phyloP scores from a whole-genome alignment of 2,888 invertebrate species.

The Hydriomena furcata region DNA sequence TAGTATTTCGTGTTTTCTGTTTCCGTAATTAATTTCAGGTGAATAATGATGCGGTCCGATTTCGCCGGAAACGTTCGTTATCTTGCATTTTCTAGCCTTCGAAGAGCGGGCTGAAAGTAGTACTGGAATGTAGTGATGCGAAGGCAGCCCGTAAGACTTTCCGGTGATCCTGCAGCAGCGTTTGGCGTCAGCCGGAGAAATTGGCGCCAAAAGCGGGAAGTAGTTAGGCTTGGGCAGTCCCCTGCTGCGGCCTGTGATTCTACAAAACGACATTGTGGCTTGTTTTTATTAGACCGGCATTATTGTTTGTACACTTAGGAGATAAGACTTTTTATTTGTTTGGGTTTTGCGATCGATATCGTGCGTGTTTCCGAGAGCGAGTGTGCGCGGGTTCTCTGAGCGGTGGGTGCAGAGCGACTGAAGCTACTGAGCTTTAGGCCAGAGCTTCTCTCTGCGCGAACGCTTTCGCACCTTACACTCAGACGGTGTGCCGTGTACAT shows the following conservation, averaged over 20 bases:
- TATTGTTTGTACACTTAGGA: slow-evolving; percentile 59
- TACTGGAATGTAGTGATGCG: slow-evolving; percentile 92
- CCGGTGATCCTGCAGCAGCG: slow-evolving; percentile 91
- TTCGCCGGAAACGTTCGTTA: slow-evolving; percentile 86
- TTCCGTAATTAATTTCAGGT: slow-evolving; percentile 85
- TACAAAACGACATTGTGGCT: slow-evolving; percentile 87
- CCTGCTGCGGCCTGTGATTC: slow-evolving; percentile 91
- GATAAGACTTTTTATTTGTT: slow-evolving; percentile 35
- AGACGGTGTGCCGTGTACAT: slow-evolving; percentile 75
- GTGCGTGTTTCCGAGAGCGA: slow-evolving; percentile 48
- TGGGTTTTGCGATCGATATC: slow-evolving; percentile 50
- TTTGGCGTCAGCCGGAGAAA: slow-evolving; percentile 92
- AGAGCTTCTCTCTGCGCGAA: slow-evolving; percentile 54
- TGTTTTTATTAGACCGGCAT: slow-evolving; percentile 65
- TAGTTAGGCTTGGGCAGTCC: slow-evolving; percentile 92
- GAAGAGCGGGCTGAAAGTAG: slow-evolving; percentile 80
- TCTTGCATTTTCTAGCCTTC: slow-evolving; percentile 84
- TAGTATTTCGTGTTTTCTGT: slow-evolving; percentile 86
- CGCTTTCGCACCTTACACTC: slow-evolving; percentile 74
- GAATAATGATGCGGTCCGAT: slow-evolving; percentile 85
- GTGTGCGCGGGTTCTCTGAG: slow-evolving; percentile 59
- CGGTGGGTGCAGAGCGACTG: slow-evolving; percentile 68
- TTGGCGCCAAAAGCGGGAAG: slow-evolving; percentile 90
- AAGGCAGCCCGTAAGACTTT: slow-evolving; percentile 88
- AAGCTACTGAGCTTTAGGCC: slow-evolving; percentile 46